Conservation (phyloP, 2,113 vertebrate genomes). For the Hippocampus barbouri region DNA sequence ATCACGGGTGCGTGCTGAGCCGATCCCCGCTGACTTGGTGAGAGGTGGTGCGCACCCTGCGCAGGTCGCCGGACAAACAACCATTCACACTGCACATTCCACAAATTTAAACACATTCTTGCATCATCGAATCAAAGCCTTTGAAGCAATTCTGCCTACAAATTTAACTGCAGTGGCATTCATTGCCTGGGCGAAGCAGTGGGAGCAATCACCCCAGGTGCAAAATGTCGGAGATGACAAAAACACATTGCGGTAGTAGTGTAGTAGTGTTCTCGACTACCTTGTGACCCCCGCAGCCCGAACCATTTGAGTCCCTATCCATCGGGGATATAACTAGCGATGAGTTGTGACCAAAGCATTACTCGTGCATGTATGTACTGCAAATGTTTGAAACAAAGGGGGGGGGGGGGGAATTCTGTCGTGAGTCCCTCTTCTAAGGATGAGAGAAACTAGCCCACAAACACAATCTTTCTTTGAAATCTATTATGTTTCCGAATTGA, state of each 20-base stretch:
- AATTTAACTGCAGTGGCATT: neutral
- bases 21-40: too few relatives aligned
- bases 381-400: too few relatives aligned
- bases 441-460: neutral
- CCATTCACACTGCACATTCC: too few relatives aligned
- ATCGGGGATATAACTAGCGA: neutral
- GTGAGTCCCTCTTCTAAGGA: neutral
- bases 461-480: constrained; percentile 28
- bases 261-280: neutral
- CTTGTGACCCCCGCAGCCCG: neutral
- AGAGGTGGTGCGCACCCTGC: too few relatives aligned
- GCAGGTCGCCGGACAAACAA: too few relatives aligned
- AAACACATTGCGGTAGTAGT: neutral
- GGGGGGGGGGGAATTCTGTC: neutral
- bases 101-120: neutral
- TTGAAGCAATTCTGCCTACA: neutral
- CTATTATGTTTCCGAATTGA: constrained; percentile 53
- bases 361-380: too few relatives aligned
- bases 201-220: too few relatives aligned
- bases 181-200: neutral
- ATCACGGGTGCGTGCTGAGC: too few relatives aligned
- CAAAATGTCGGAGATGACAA: neutral
- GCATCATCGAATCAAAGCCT: neutral
- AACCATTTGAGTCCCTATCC: neutral
- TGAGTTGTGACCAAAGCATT: neutral